Evolutionary conservation across 2,888 invertebrate species (phyloP).

Genomic region (Frankliniella fusca): DNA sequence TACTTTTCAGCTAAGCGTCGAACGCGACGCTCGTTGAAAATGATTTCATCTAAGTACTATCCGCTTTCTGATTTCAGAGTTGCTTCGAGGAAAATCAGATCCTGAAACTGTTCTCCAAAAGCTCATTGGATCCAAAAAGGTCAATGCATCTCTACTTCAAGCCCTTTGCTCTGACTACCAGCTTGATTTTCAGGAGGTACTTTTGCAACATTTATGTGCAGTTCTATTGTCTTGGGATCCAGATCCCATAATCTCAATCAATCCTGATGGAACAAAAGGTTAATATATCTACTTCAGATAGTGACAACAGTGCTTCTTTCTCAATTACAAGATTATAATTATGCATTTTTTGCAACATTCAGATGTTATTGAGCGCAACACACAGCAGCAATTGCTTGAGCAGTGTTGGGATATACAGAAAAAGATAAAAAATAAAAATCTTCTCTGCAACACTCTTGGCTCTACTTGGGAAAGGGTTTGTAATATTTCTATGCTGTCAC

Average conservation of each 20-base stretch:
- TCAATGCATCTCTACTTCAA: not conserved
- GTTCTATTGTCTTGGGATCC: not conserved
- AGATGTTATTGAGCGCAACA: not conserved
- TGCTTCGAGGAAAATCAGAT: not conserved
- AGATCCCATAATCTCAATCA: not conserved
- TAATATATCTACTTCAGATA: not conserved
- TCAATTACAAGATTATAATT: not conserved
- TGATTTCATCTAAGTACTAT: too few species aligned
- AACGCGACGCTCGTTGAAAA: too few species aligned
- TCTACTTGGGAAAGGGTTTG: not conserved
- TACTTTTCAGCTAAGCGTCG: too few species aligned
- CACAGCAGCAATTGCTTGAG: not conserved
- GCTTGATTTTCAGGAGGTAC: not conserved
- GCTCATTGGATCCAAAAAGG: not conserved
- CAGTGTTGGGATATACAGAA: not conserved
- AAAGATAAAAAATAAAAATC: not conserved
- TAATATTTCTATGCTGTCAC: not conserved
- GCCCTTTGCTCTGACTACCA: slow-evolving; percentile 3
- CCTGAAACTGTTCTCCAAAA: not conserved
- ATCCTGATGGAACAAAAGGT: slow-evolving; percentile 1
- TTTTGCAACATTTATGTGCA: not conserved
- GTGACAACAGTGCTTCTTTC: too few species aligned
- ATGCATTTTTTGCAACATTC: not conserved
- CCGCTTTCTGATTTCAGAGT: not conserved
- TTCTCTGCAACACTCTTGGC: not conserved